Percentiles rank a stretch among this genome's conserved stretches.
Conservation (phyloP, 1,140 invertebrate genomes). For the Harlomillsia oculata region DNA sequence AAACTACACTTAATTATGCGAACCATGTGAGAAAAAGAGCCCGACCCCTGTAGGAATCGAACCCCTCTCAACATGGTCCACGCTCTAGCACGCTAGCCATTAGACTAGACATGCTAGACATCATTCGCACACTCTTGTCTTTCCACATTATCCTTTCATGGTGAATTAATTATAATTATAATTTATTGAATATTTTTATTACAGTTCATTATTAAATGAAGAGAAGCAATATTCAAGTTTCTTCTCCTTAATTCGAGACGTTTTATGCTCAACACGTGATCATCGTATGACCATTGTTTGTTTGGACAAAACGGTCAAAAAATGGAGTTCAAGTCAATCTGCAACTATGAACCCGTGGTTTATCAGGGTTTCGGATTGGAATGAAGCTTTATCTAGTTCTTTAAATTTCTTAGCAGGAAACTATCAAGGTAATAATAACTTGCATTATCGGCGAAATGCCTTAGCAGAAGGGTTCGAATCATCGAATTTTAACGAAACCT, state of each 20-base stretch:
- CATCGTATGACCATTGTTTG: constrained; percentile 63
- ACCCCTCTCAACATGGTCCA: too few species aligned
- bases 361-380: constrained; percentile 60
- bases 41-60: not conserved
- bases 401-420: constrained; percentile 81
- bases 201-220: constrained; percentile 26
- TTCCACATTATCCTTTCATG: not conserved
- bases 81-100: too few species aligned
- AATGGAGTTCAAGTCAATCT: constrained; percentile 71
- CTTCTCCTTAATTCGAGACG: constrained; percentile 67
- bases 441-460: not conserved
- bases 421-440: constrained; percentile 48
- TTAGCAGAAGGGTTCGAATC: too few species aligned
- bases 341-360: constrained; percentile 75
- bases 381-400: constrained; percentile 63
- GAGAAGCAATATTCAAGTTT: constrained; percentile 54
- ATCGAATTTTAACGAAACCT: too few species aligned
- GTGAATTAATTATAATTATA: not conserved
- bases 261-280: constrained; percentile 69
- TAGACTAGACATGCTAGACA: not conserved
- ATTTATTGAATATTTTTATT: constrained; percentile 3
- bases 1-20: constrained; percentile 13
- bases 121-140: too few species aligned
- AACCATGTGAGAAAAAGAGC: constrained; percentile 32
- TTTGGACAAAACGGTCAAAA: constrained; percentile 62